Evolutionary conservation across 2,113 vertebrate species (phyloP).

Genomic region (Mola mola): DNA sequence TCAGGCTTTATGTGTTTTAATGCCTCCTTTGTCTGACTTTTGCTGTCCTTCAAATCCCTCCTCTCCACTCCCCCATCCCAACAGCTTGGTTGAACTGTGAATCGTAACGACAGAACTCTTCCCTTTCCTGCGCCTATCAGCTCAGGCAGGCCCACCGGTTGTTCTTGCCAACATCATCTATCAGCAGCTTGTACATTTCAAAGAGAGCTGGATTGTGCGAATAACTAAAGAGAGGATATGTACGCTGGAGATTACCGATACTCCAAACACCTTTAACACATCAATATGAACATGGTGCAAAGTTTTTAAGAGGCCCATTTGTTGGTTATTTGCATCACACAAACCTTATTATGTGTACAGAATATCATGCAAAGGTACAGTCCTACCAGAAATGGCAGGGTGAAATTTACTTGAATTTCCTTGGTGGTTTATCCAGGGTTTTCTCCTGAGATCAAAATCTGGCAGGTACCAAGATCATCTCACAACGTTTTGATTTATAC

Average conservation of each 20-base stretch:
- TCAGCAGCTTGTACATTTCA: slow-evolving; percentile 44
- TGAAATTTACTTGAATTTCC: slow-evolving; percentile 58
- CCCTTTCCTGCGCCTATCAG: slow-evolving; percentile 37
- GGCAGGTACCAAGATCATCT: slow-evolving; percentile 3
- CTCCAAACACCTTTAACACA: slow-evolving; percentile 53
- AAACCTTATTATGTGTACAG: slow-evolving; percentile 39
- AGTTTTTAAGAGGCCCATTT: slow-evolving; percentile 58
- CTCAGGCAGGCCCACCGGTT: slow-evolving; percentile 47
- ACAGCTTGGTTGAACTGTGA: slow-evolving; percentile 15
- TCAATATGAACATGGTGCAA: slow-evolving; percentile 33
- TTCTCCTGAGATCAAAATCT: slow-evolving; percentile 37
- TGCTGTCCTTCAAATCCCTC: slow-evolving; percentile 26
- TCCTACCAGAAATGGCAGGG: slow-evolving; percentile 34
- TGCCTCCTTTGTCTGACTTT: slow-evolving; percentile 11
- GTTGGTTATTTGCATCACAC: slow-evolving; percentile 43
- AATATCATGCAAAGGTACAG: slow-evolving; percentile 10
- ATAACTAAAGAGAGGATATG: slow-evolving; percentile 46
- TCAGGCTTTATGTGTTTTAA: background rate
- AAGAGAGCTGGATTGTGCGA: slow-evolving; percentile 52
- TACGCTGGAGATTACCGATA: slow-evolving; percentile 41
- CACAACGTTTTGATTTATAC: background rate
- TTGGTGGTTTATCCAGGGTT: slow-evolving; percentile 37
- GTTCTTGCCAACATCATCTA: slow-evolving; percentile 53
- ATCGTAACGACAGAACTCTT: slow-evolving; percentile 25
- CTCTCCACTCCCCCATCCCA: background rate